Evolutionary conservation across 2,113 vertebrate species (phyloP), one percentile per base, ranked within the genome.

Genomic region (Pipa parva): DNA sequence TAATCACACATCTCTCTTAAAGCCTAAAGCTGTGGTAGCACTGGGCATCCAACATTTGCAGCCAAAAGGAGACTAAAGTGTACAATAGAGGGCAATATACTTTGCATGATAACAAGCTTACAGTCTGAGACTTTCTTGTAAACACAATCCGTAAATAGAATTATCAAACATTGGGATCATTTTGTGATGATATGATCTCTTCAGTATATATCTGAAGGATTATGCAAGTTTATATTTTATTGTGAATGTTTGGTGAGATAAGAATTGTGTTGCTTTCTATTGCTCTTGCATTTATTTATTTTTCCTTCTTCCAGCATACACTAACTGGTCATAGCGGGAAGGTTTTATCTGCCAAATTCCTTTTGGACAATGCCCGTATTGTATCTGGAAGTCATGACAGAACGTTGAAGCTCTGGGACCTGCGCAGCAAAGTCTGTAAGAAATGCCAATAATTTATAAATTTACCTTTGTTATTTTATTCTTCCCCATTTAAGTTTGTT

Each of bases 361-460:
- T 99, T 56, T 74, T 98, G 83, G 97, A 97, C 83, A 97, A 97
- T 9, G 87, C 95, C 0, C 93, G 95, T 0, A 97, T 99, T n/a
- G 97, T 98, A 49, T 99, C 97, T 0, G 96, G 97, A 37, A 97
- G 95, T 70, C 97, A 99, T 0, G 97, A 99, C 82, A 85, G 97
- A 55, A 99, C 97, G 0, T 93, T 99, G 63, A 99, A 99, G 69
- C 92, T 99, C 37, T 99, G 97, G 97, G 96, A 99, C 74, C 91
- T 99, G 17, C 94, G 94, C 83, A 97, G 93, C 85, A 98, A 98
- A 97, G 95, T 98, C 83, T 99, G 97, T 99, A 92, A 87, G 97
- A 74, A 78, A 59, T n/a, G n/a, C n/a, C n/a, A n/a, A n/a, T n/a
- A n/a, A n/a, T n/a, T n/a, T n/a, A n/a, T n/a, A n/a, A n/a, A n/a